phyloP scores from a whole-genome alignment of 2,797 vertebrate species.

The Acanthis flammea region DNA sequence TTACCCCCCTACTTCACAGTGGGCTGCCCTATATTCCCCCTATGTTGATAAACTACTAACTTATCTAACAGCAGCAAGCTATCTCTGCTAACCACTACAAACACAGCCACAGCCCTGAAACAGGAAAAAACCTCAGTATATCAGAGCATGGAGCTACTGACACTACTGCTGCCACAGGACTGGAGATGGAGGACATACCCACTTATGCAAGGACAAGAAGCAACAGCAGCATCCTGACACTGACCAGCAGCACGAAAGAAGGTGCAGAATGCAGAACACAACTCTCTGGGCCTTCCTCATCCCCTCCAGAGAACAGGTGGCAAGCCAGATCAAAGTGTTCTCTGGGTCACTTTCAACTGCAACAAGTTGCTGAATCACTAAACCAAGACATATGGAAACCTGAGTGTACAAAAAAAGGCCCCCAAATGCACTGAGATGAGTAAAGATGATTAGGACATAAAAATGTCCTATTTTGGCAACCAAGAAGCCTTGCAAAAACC shows the following conservation, averaged over 20 bases:
- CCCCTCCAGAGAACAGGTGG: background rate
- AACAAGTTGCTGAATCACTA: background rate
- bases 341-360: background rate
- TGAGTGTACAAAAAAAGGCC: background rate
- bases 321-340: background rate
- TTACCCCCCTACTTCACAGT: background rate
- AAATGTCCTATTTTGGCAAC: background rate
- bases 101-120: background rate
- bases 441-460: background rate
- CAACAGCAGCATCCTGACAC: background rate
- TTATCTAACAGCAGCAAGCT: background rate
- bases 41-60: background rate
- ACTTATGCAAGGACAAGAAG: background rate
- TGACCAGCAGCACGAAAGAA: background rate
- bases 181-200: background rate
- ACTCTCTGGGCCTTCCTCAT: background rate
- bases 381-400: background rate
- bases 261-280: background rate
- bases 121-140: fast-evolving
- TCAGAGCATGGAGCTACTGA: background rate
- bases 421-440: background rate
- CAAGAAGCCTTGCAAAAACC: background rate
- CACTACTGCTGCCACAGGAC: background rate
- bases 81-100: background rate
- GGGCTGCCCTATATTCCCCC: background rate